phyloP scores from a whole-genome alignment of 2,888 invertebrate species.

The Brachynemurus nebulosus region DNA sequence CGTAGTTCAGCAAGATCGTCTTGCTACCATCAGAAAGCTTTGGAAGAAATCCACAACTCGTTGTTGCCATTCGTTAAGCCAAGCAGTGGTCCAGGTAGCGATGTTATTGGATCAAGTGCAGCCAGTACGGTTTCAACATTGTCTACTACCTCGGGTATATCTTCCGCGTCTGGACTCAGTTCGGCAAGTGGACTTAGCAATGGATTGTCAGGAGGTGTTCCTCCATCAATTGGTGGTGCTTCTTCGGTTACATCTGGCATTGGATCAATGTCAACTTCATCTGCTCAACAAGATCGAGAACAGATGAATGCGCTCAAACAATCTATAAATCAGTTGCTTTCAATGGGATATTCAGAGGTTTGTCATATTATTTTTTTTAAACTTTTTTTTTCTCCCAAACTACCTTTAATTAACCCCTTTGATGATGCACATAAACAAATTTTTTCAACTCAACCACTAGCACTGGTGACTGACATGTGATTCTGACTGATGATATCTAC shows the following conservation, averaged over 20 bases:
- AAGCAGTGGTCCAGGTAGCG: slow-evolving; percentile 35
- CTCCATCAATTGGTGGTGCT: slow-evolving; percentile 1
- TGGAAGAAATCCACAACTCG: slow-evolving; percentile 75
- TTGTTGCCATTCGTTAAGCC: slow-evolving; percentile 63
- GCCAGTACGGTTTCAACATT: slow-evolving; percentile 57
- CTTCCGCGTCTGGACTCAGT: slow-evolving; percentile 42
- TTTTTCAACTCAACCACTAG: no score
- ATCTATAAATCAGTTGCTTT: slow-evolving; percentile 48
- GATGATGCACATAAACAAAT: no score
- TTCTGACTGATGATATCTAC: no score
- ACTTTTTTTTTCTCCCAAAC: no score
- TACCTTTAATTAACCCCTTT: no score
- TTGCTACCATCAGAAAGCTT: slow-evolving; percentile 76
- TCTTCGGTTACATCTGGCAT: slow-evolving; percentile 31
- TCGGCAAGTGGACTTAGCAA: slow-evolving; percentile 22
- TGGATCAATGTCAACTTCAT: slow-evolving; percentile 43
- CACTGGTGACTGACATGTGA: no score
- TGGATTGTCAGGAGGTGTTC: slow-evolving; percentile 15
- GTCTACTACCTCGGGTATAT: slow-evolving; percentile 45
- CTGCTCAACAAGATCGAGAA: slow-evolving; percentile 44
- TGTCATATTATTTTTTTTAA: background rate
- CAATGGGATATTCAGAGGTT: slow-evolving; percentile 65
- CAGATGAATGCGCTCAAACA: slow-evolving; percentile 49
- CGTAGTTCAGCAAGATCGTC: slow-evolving; percentile 45
- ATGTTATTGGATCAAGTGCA: slow-evolving; percentile 52